Evolutionary conservation across 2,888 invertebrate genomes (phyloP).

Genomic region (Pharmacophagus antenor): DNA sequence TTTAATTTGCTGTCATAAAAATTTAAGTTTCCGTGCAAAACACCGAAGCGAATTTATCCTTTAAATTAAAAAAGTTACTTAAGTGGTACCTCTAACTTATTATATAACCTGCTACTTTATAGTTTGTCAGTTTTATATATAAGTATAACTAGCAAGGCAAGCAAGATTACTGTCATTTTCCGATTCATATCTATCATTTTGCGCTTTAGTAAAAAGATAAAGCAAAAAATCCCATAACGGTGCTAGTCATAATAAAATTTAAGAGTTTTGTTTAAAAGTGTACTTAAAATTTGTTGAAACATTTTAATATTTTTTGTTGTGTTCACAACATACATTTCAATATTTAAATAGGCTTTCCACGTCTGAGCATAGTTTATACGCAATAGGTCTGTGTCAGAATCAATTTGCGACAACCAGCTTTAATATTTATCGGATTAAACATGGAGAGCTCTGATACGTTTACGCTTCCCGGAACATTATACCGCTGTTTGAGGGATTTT

Average conservation of each 20-base stretch:
- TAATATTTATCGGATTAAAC: slow-evolving; percentile 22
- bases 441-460: slow-evolving; percentile 9
- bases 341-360: background rate
- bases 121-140: background rate
- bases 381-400: slow-evolving; percentile 6
- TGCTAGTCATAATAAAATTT: no score
- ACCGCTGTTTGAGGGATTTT: slow-evolving; percentile 20
- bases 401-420: slow-evolving; percentile 11
- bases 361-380: slow-evolving; percentile 1
- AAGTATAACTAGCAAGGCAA: background rate
- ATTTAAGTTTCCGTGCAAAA: slow-evolving; percentile 11
- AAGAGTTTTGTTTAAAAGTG: no score
- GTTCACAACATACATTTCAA: background rate
- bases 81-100: slow-evolving; percentile 1
- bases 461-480: slow-evolving; percentile 11
- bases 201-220: no score
- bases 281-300: background rate
- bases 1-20: slow-evolving; percentile 23
- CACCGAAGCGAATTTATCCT: slow-evolving; percentile 16
- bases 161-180: no score
- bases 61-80: slow-evolving; percentile 19
- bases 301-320: background rate
- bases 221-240: no score
- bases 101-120: slow-evolving; percentile 3
- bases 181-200: no score